A percentile compares a stretch with the other conserved stretches of the same genome.
These are phyloP conservation scores for Atta texana DNA, from an alignment of 1,140 invertebrate species.

Conservation along the genomic window DNA sequence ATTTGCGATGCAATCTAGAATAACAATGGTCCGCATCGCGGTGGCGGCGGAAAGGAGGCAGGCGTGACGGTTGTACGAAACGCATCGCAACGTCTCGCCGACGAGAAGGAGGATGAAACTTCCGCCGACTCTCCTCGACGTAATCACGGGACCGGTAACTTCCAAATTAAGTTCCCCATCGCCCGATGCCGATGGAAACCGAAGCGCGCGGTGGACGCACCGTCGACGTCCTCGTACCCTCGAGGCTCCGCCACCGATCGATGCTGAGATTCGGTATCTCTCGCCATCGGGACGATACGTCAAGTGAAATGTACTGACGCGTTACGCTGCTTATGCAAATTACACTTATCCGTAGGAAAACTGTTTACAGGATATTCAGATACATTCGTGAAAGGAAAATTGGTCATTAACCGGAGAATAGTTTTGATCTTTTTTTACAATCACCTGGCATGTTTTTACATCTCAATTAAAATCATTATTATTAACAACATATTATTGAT, in stretches of 20 bases:
- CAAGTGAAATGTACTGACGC: not conserved
- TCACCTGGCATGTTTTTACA: too few relatives aligned
- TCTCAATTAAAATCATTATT: too few relatives aligned
- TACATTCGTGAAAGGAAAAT: not conserved
- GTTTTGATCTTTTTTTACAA: too few relatives aligned
- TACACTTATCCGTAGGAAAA: not conserved
- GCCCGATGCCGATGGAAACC: slow-evolving; percentile 55
- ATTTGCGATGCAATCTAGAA: slow-evolving; percentile 78
- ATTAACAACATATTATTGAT: too few relatives aligned
- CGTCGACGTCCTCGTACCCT: slow-evolving; percentile 19
- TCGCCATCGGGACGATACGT: slow-evolving; percentile 2
- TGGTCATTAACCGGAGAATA: not conserved
- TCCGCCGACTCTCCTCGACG: slow-evolving; percentile 42
- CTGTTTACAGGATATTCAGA: not conserved
- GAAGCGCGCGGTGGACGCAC: slow-evolving; percentile 41
- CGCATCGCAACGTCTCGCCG: slow-evolving; percentile 46
- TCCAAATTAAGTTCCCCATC: slow-evolving; percentile 54
- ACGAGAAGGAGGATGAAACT: slow-evolving; percentile 36
- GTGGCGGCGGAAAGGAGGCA: slow-evolving; percentile 24
- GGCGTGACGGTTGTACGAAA: slow-evolving; percentile 51
- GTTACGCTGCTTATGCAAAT: not conserved
- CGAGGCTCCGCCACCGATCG: slow-evolving; percentile 25
- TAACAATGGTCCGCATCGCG: slow-evolving; percentile 72
- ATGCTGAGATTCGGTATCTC: slow-evolving; percentile 14
- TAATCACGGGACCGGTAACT: slow-evolving; percentile 57